A percentile compares a stretch with the other conserved stretches of the same genome.
phyloP scores from a whole-genome alignment of 2,888 invertebrate species.

The Thera britannica region DNA sequence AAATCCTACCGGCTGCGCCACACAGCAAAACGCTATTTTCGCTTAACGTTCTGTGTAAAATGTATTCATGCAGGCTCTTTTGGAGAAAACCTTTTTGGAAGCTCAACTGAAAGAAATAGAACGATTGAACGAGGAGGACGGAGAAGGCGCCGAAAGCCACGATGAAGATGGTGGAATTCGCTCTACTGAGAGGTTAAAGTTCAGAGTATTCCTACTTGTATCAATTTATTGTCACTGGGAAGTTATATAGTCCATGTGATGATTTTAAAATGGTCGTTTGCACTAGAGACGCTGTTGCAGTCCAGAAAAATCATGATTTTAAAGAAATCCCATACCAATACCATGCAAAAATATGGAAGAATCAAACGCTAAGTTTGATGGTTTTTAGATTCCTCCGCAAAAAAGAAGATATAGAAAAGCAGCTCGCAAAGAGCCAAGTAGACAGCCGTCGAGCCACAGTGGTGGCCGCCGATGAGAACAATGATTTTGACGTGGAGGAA shows the following conservation, averaged over 20 bases:
- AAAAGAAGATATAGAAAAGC: constrained; percentile 65
- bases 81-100: constrained; percentile 59
- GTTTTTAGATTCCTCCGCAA: constrained; percentile 38
- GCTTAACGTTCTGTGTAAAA: neutral
- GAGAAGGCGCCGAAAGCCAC: constrained; percentile 44
- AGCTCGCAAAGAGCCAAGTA: constrained; percentile 48
- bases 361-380: too few species aligned
- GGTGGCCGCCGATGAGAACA: constrained; percentile 50
- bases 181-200: constrained; percentile 60
- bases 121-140: constrained; percentile 43
- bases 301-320: too few species aligned
- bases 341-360: too few species aligned
- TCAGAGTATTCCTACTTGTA: neutral
- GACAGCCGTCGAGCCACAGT: constrained; percentile 37
- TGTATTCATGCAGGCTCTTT: constrained; percentile 47
- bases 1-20: constrained; percentile 13
- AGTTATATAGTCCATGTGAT: too few species aligned
- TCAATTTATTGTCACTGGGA: too few species aligned
- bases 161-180: constrained; percentile 52
- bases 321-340: too few species aligned
- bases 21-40: neutral
- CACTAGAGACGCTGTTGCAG: too few species aligned
- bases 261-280: too few species aligned
- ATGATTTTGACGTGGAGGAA: constrained; percentile 67
- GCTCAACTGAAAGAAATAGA: constrained; percentile 51